Base-by-base conservation (phyloP, 2,113 vertebrate genomes). In the Pedionomus torquatus region DNA sequence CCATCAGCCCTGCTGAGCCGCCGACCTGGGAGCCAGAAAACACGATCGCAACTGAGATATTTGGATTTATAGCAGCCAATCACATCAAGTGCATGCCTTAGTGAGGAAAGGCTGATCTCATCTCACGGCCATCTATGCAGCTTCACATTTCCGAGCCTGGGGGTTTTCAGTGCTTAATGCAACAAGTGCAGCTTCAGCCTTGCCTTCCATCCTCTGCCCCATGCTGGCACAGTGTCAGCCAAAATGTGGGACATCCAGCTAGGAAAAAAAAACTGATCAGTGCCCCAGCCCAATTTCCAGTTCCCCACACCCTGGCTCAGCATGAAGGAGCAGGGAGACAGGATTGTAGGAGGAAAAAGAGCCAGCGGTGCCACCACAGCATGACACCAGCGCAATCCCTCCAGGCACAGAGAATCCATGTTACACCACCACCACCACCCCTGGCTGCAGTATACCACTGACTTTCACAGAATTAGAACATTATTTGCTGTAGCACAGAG, bases 1-100 rank as follows among this genome's bases (percentile, higher is more conserved):
- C 5, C 60, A 5, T 24, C 43, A 60, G 43, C 39, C 0, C 0
- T 4, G 15, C 11, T 26, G 18, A 69, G 49, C 83, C 10, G 44
- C 61, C 13, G 2, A 21, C 51, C 52, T 44, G 26, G n/a, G 18
- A 49, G 46, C 23, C 31, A 1, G 1, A 4, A 15, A 55, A 14
- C 14, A 9, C 1, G 3, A 33, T 6, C 18, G 8, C 33, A 33
- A 65, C 41, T 74, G 74, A 70, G 54, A 60, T 57, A 30, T 33
- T 37, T 16, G 19, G 5, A 3, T 87, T 91, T 41, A 4, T 60
- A 69, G 17, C 35, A 69, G 54, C 64, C 5, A 2, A 30, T 48
- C 15, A 5, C 66, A 44, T 24, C 28, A 10, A 70, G 61, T 37
- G 23, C 13, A 2, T 21, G 11, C 2, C 1, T 10, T 31, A 9